Conservation (phyloP, 2,113 vertebrate species). For the Chamaetylas fuelleborni region DNA sequence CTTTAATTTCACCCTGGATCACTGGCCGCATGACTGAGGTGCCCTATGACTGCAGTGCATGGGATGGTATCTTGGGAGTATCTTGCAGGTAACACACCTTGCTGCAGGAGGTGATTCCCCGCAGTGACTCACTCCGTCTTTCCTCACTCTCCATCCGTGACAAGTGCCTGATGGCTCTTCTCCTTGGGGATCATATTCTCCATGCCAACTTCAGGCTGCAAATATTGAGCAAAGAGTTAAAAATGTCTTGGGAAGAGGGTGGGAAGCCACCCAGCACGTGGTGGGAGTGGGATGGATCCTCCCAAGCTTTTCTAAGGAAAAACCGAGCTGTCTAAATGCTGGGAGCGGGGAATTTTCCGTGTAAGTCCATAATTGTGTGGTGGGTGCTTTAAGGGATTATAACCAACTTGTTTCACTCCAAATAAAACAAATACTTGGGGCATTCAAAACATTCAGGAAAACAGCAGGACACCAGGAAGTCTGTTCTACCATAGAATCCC, state of each 20-base stretch:
- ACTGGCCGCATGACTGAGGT: neutral
- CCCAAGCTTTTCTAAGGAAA: neutral
- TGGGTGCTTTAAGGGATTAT: neutral
- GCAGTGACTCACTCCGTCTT: neutral
- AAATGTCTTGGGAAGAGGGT: neutral
- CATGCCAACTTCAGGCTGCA: fast-evolving
- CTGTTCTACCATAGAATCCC: neutral
- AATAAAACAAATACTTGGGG: neutral
- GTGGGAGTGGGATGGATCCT: neutral
- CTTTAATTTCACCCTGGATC: neutral
- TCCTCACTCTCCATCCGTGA: neutral
- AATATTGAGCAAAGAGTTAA: neutral
- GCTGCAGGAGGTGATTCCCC: neutral
- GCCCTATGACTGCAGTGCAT: neutral
- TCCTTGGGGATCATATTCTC: neutral
- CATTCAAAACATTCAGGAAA: neutral
- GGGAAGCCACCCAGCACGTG: neutral
- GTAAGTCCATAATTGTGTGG: neutral
- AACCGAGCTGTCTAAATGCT: neutral
- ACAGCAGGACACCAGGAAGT: neutral
- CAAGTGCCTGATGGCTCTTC: neutral
- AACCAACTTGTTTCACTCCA: fast-evolving
- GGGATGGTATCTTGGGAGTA: neutral
- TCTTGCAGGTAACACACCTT: neutral
- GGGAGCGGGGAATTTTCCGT: neutral